Evolutionary conservation across 2,797 vertebrate species (phyloP), one percentile per base, ranked within the genome.

Genomic region (Leontopithecus rosalia): DNA sequence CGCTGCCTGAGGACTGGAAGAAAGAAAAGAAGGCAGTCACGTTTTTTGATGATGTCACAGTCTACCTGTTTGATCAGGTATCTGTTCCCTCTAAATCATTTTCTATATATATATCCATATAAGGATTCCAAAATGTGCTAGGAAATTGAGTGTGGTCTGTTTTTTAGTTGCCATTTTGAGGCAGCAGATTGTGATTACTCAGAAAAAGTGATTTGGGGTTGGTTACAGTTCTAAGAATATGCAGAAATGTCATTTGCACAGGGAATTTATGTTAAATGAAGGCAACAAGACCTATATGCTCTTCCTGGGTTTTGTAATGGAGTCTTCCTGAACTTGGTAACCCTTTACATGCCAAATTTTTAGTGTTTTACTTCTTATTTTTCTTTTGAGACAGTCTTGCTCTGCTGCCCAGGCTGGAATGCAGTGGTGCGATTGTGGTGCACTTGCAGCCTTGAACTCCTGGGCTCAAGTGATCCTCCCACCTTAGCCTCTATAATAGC

Each of bases 21-120:
- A 94, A 57, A 70, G 98, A 99, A 88, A 99, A 99, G 85, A 99
- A 99, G 98, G 99, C 99, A 0, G 99, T 99, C 91, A 99, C 99
- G 0, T 99, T 99, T 98, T 99, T 99, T 48, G 99, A 99, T 81
- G 99, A 99, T 95, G 99, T 99, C 98, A 99, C 99, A 0, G 99
- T 99, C 97, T 99, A 99, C 98, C 99, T 99, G 93, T 99, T 99
- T 98, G 99, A 99, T 98, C 99, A 99, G 99, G 99, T 99, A 98
- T 61, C 13, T 12, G 58, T 88, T 61, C 28, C 58, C 15, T 64
- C 57, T 7, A 15, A 17, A n/a, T 36, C 50, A 39, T 52, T 36
- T 58, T 33, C 17, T 39, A 1, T 58, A 0, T 39, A 0, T 39
- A 4, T 43, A 4, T 72, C 8, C 57, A 28, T 30, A 20, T 7